These are phyloP conservation scores for Onychomys leucogaster DNA, from an alignment of 2,797 vertebrate genomes.

Conservation along the genomic window DNA sequence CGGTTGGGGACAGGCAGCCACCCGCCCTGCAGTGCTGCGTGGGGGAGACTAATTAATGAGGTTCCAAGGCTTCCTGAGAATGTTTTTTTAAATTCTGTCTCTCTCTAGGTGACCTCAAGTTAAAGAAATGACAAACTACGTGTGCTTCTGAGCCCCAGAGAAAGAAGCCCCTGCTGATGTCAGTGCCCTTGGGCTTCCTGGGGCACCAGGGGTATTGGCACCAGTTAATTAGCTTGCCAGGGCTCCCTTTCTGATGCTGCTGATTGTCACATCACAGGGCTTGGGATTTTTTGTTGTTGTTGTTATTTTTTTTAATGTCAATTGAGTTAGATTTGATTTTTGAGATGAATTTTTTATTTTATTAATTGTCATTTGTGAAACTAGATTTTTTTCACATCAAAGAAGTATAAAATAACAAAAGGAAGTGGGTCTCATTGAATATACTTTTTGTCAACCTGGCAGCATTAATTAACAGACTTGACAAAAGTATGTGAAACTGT, in stretches of 20 bases:
- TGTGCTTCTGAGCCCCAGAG: constrained; percentile 57
- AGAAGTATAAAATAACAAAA: constrained; percentile 75
- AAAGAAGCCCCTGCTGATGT: constrained; percentile 43
- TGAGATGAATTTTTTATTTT: constrained; percentile 54
- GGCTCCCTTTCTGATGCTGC: constrained; percentile 30
- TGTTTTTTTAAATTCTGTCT: constrained; percentile 67
- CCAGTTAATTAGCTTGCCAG: constrained; percentile 67
- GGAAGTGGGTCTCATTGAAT: constrained; percentile 8
- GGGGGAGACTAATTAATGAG: constrained; percentile 71
- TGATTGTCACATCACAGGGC: neutral
- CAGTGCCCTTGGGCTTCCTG: constrained; percentile 27
- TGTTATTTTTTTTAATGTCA: constrained; percentile 10
- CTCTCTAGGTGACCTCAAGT: constrained; percentile 71
- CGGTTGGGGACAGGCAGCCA: constrained; percentile 9
- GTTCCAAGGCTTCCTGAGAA: constrained; percentile 49
- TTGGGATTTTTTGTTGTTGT: neutral
- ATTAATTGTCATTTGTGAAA: constrained; percentile 48
- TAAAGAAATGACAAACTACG: constrained; percentile 33
- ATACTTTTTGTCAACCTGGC: constrained; percentile 67
- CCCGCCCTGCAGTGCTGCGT: neutral
- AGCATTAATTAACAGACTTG: constrained; percentile 70
- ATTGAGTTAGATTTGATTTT: constrained; percentile 58
- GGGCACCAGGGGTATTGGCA: neutral
- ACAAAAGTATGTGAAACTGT: constrained; percentile 52
- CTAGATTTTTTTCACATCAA: constrained; percentile 63